Evolutionary conservation across 1,140 invertebrate species (phyloP).

Genomic region (Tetranychus cinnabarinus): DNA sequence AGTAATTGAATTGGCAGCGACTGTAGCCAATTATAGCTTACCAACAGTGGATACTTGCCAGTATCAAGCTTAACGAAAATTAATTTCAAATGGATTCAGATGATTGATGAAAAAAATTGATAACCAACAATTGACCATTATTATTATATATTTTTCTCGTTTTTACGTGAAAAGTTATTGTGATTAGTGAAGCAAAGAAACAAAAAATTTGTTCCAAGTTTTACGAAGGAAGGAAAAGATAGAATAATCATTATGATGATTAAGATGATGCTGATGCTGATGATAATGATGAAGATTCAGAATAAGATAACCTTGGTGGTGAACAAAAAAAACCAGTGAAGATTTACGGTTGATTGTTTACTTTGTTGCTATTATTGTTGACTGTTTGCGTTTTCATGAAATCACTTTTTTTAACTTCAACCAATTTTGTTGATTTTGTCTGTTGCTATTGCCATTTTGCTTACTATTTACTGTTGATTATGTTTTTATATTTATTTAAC

Average conservation of each 20-base stretch:
- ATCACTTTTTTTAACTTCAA: not conserved
- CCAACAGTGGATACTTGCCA: too few relatives aligned
- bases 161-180: not conserved
- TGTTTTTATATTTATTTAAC: not conserved
- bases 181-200: not conserved
- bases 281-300: not conserved
- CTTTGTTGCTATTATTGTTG: not conserved
- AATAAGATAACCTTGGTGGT: not conserved
- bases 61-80: too few relatives aligned
- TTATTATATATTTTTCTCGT: not conserved
- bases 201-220: not conserved
- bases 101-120: too few relatives aligned
- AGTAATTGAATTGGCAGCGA: too few relatives aligned
- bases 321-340: not conserved
- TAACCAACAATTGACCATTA: too few relatives aligned
- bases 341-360: not conserved
- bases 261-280: not conserved
- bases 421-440: too few relatives aligned
- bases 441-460: not conserved
- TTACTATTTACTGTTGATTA: not conserved
- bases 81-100: too few relatives aligned
- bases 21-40: too few relatives aligned
- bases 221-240: not conserved
- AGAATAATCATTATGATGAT: not conserved
- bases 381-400: too few relatives aligned